phyloP scores from a whole-genome alignment of 2,113 vertebrate species.

The Haliaeetus leucogaster region DNA sequence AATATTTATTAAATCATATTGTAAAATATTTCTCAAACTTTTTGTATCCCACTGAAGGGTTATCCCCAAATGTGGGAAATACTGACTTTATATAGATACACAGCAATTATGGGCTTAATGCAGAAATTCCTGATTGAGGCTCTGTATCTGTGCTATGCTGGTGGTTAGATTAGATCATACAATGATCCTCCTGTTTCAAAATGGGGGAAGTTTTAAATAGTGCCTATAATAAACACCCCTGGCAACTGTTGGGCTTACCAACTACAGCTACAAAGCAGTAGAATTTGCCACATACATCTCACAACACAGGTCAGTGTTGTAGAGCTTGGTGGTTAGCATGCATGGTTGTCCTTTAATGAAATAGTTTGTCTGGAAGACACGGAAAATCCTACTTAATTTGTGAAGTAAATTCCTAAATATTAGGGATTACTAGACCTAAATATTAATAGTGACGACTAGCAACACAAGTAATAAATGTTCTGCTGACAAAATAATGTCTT shows the following conservation, averaged over 20 bases:
- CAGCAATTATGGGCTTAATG: not conserved
- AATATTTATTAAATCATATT: not conserved
- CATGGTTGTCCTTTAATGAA: not conserved
- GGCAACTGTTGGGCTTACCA: not conserved
- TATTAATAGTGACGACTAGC: not conserved
- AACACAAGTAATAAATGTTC: not conserved
- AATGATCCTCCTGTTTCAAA: not conserved
- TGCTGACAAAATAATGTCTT: not conserved
- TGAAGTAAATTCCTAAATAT: not conserved
- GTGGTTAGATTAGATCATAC: not conserved
- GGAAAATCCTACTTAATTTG: not conserved
- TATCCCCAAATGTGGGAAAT: not conserved
- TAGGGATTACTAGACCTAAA: not conserved
- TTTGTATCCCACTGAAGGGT: not conserved
- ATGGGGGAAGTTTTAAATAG: rapidly evolving
- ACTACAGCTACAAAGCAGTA: not conserved
- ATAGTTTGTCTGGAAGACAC: not conserved
- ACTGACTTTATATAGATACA: not conserved
- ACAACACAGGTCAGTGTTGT: not conserved
- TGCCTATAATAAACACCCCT: not conserved
- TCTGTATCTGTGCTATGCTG: not conserved
- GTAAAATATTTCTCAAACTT: not conserved
- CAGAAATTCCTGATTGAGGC: not conserved
- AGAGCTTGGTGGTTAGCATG: not conserved
- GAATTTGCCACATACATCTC: not conserved